Conservation (phyloP, 2,113 vertebrate genomes). For the Eulemur rufifrons region DNA sequence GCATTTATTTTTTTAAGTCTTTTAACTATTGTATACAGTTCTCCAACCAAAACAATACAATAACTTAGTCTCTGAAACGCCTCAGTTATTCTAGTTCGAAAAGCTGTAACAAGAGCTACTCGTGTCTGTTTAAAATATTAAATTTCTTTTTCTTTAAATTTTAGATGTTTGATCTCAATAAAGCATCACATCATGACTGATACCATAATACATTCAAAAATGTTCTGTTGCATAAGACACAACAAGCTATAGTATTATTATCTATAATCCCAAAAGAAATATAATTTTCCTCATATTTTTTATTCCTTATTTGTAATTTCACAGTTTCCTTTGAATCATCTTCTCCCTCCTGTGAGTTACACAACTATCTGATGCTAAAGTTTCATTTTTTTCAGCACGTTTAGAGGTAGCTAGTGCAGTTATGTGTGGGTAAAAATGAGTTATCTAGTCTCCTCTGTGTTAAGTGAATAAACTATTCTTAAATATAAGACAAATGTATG, state of each 20-base stretch:
- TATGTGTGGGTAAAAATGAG: not conserved
- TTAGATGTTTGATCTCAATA: not conserved
- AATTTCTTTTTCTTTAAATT: not conserved
- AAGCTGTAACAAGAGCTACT: not conserved
- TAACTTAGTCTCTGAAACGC: not conserved
- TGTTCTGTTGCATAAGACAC: not conserved
- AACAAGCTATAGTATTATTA: not conserved
- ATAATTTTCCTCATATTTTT: not conserved
- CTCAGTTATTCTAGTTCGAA: not conserved
- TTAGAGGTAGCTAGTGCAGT: not conserved
- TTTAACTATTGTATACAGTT: not conserved
- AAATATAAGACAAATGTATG: not conserved
- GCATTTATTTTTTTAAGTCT: not conserved
- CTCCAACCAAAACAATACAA: not conserved
- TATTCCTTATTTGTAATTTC: not conserved
- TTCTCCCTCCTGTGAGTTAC: not conserved
- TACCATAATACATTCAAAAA: not conserved
- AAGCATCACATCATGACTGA: not conserved
- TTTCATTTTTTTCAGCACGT: not conserved
- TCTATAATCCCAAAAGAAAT: not conserved
- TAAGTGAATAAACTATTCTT: not conserved
- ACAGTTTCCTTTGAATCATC: not conserved
- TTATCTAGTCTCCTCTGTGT: not conserved
- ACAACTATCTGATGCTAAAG: not conserved
- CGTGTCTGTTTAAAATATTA: not conserved